Base-by-base conservation (phyloP, 2,797 vertebrate species). In the Acipenser oxyrinchus region DNA sequence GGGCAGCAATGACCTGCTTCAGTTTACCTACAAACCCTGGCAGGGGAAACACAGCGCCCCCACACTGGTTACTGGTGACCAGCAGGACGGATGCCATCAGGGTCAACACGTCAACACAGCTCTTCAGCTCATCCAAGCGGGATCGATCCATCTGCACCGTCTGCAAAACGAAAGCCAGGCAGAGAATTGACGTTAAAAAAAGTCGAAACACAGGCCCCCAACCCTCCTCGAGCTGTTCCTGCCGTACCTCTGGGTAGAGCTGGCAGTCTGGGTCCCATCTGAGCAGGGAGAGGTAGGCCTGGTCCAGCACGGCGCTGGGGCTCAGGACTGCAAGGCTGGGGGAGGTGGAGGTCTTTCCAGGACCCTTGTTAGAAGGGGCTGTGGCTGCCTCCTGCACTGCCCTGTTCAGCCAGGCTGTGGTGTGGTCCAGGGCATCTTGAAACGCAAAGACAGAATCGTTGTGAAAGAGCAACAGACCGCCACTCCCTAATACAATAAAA, bases 21-120 rank as follows among this genome's bases (percentile, higher is more conserved):
- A 92, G 83, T 81, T 85, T 89, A 78, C 83, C 87, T 78, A 87
- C 83, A 86, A 90, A 88, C 80, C 80, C 89, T 58, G 79, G 83
- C 53, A 85, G 84, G 48, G 80, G 79, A 70, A 82, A 78, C 48
- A 86, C 49, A 6, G 72, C 64, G 1, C 69, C 81, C 71, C 86
- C 86, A 23, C 84, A 84, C 62, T 76, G 81, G 58, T 81, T 74
- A 8, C 73, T 75, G 76, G 84, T 83, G 77, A 90, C 81, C 6
- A 90, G 80, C 78, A 92, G 68, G 69, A 90, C 86, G 0, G 89
- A 83, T 0, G 87, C 89, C 77, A 83, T 73, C 68, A 90, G 53
- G 57, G 79, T 79, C 62, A 89, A 62, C 71, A 66, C 71, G 12
- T 72, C 73, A 51, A 86, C 66, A 71, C 72, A 81, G 18, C 48